Conservation (phyloP, 2,888 invertebrate genomes). For the Biston betularia region DNA sequence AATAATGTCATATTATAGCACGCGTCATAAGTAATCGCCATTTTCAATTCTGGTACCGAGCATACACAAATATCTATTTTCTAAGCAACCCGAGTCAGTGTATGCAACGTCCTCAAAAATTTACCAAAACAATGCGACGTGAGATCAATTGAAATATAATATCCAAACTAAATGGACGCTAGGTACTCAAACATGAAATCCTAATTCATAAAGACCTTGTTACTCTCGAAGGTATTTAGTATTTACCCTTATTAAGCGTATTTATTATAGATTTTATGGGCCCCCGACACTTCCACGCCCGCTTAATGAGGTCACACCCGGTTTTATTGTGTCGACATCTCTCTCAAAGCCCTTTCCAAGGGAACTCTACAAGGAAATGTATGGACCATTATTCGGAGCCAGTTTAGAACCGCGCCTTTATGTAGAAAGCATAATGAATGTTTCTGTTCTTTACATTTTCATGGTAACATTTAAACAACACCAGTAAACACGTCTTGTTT, state of each 20-base stretch:
- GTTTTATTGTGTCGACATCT: constrained; percentile 46
- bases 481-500: not conserved
- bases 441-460: constrained; percentile 1
- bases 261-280: constrained; percentile 60
- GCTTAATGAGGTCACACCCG: constrained; percentile 61
- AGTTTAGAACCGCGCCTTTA: constrained; percentile 15
- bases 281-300: constrained; percentile 53
- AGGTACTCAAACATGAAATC: constrained; percentile 11
- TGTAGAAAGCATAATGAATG: constrained; percentile 10
- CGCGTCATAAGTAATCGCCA: no score
- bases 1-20: no score
- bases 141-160: not conserved
- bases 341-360: constrained; percentile 13
- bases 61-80: no score
- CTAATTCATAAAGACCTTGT: constrained; percentile 61
- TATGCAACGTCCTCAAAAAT: no score
- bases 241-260: constrained; percentile 56
- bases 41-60: no score
- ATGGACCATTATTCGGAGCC: constrained; percentile 9
- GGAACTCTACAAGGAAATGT: constrained; percentile 19
- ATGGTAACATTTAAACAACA: not conserved
- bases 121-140: not conserved
- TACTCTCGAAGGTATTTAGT: constrained; percentile 47
- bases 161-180: not conserved
- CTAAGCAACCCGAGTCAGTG: no score